Conservation (phyloP, 2,888 invertebrate genomes). For the Spicauda simplicius region DNA sequence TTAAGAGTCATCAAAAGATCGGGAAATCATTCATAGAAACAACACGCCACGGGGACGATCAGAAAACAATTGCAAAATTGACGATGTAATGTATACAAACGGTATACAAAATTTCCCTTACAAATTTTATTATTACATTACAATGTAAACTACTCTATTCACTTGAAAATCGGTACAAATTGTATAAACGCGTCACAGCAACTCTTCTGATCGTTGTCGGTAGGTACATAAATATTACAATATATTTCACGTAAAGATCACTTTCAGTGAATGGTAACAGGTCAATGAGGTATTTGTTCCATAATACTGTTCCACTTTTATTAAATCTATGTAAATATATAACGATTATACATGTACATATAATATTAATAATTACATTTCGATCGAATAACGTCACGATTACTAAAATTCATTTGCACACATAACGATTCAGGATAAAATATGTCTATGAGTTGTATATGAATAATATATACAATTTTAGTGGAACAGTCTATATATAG, state of each 20-base stretch:
- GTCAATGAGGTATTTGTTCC: constrained; percentile 62
- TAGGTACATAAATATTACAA: constrained; percentile 28
- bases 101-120: constrained; percentile 34
- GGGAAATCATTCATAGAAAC: neutral
- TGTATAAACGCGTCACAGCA: constrained; percentile 17
- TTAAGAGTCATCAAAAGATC: neutral
- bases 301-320: constrained; percentile 62
- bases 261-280: constrained; percentile 61
- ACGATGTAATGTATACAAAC: constrained; percentile 18
- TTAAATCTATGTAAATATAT: constrained; percentile 47
- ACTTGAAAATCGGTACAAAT: constrained; percentile 28
- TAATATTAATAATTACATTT: constrained; percentile 13
- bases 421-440: constrained; percentile 40
- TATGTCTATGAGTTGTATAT: constrained; percentile 29
- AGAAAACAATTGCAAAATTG: constrained; percentile 38
- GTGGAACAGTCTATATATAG: constrained; percentile 52
- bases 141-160: constrained; percentile 15
- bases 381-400: constrained; percentile 19
- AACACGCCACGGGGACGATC: neutral
- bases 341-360: constrained; percentile 48
- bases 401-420: constrained; percentile 32
- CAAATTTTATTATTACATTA: constrained; percentile 32
- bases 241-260: constrained; percentile 29
- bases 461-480: constrained; percentile 38
- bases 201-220: constrained; percentile 9